Evolutionary conservation across 2,888 invertebrate species (phyloP), one percentile per base, ranked within the genome.

Genomic region (Nycteola revayana): DNA sequence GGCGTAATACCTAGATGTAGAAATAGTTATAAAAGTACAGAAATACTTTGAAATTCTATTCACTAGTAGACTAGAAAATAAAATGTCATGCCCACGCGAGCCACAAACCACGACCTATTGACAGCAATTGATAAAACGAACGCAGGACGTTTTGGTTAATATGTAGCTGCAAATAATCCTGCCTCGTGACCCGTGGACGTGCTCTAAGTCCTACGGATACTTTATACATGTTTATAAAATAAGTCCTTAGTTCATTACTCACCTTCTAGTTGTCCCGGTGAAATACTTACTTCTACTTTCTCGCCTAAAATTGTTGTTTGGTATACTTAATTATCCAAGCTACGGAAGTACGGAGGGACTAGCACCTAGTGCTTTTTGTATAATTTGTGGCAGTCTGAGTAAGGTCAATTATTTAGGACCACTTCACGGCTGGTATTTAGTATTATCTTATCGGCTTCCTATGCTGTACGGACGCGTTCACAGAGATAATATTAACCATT

Each of bases 231-330:
- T 37, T 36, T 39, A 42, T 46, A 48, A 53, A 53, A 53, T 53
- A 59, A 46, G 53, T 41, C 22, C 51, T 64, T n/a, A n/a, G n/a
- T n/a, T n/a, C 23, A 53, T 64, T 66, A 68, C 71, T 71, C 60
- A 73, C 68, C 71, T 60, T 61, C 47, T 56, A 59, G 59, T 51
- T 57, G 61, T 61, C 65, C 53, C 60, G 53, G 37, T 39, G 42
- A 27, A 32, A 57, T 53, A 70, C 69, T 68, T 72, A 76, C 77
- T 75, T 68, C 71, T 76, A 75, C 68, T 71, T 74, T 76, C 75
- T 67, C 72, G 71, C 61, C 54, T 69, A 71, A 60, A 61, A 60
- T 52, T 49, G 63, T 54, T 45, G 57, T 60, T 64, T 52, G 54
- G 49, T 56, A 60, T 57, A 51, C 14, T 21, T 54, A 49, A 53